Base-by-base conservation (phyloP, 2,113 vertebrate species). In the Scalopus aquaticus region DNA sequence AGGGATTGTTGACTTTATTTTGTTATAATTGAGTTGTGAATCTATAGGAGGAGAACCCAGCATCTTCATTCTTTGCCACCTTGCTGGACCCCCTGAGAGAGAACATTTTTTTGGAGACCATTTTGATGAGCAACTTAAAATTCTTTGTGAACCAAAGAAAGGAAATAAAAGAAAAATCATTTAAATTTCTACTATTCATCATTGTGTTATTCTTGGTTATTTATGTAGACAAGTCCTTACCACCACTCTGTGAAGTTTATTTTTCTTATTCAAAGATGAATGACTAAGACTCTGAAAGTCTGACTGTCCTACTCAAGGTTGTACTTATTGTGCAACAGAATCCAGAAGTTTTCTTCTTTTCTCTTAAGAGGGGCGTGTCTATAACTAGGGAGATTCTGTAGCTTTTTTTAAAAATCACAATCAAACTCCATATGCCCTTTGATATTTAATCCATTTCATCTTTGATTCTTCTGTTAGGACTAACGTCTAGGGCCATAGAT, bases 41-140 rank as follows among this genome's bases (percentile, higher is more conserved):
- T 56, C 54, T 56, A 22, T 35, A 19, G n/a, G 16, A 69, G 32
- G 16, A 69, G 17, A 35, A 17, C 7, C n/a, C 19, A 35, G 16
- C n/a, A 69, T 69, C 26, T 65, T 30, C 32, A 65, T 19, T 69
- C 19, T 39, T 42, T 20, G 22, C 37, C 79, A 83, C 28, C n/a
- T 80, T 67, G 39, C 74, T 96, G 7, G 26, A 87, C 37, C 20
- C 19, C 37, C 37, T 35, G 39, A 89, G 35, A 62, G 56, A 6
- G 62, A 89, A 67, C 12, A 83, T 58, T 58, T 87, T 79, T 80
- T 91, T 62, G 58, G 77, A 90, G 30, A 70, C 35, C 35, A 64
- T 81, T 84, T 95, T 92, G 37, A 69, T 77, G 60, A 95, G 30
- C 28, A 90, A 58, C 42, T 70, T 92, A 81, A 94, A 90, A 78